Percentiles rank a stretch among this genome's conserved stretches.
phyloP scores from a whole-genome alignment of 2,113 vertebrate genomes.

The Pelusios castaneus region DNA sequence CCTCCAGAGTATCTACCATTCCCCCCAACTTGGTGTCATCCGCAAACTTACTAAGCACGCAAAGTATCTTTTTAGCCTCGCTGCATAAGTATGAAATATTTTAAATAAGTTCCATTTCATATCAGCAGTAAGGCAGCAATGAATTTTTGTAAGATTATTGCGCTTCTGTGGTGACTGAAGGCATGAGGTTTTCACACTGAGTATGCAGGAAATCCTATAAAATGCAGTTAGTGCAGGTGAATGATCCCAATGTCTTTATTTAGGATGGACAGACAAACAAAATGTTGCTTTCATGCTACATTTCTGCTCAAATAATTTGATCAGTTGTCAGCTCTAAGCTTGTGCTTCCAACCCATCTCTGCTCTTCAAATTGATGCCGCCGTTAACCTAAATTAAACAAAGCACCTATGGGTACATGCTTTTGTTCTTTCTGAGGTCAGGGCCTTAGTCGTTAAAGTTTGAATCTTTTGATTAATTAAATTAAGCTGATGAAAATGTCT shows the following conservation, averaged over 20 bases:
- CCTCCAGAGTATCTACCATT: too few species aligned
- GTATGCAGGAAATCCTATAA: conserved; percentile 8
- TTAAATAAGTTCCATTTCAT: conserved; percentile 27
- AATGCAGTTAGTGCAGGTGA: conserved; percentile 39
- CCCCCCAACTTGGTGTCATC: too few species aligned
- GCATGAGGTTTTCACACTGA: not conserved
- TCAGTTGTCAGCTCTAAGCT: not conserved
- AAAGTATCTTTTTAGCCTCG: conserved; percentile 30
- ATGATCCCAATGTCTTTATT: conserved; percentile 39
- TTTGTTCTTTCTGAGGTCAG: not conserved
- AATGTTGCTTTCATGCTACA: conserved; percentile 15
- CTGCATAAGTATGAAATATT: conserved; percentile 36
- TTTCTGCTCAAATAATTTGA: not conserved
- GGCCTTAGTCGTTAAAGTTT: not conserved
- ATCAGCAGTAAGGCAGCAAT: not conserved
- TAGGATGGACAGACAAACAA: conserved; percentile 22
- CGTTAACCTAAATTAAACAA: not conserved
- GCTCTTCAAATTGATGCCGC: not conserved
- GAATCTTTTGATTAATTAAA: not conserved
- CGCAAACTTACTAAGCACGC: too few species aligned
- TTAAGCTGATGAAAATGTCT: not conserved
- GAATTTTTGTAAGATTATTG: not conserved
- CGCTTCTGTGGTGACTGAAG: conserved; percentile 17
- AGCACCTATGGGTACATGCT: not conserved
- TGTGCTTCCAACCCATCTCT: not conserved